Base-by-base conservation (phyloP, 1,140 invertebrate species). In the Asobara japonica region DNA sequence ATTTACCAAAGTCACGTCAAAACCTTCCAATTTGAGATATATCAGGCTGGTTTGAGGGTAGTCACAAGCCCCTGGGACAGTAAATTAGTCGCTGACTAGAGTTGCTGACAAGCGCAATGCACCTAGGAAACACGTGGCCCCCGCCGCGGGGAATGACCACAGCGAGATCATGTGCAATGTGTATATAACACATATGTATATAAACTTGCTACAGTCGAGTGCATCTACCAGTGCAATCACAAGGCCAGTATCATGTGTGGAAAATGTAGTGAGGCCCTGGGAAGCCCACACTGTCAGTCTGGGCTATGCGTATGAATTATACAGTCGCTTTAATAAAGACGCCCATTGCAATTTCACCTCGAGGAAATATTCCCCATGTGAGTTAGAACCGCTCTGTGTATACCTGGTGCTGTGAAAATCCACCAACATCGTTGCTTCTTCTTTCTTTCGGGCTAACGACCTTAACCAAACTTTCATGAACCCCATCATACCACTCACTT, bases 251-350 rank as follows among this genome's bases (percentile, higher is more conserved):
- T 67, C n/a, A n/a, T n/a, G n/a, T n/a, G n/a, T n/a, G n/a, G n/a
- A n/a, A n/a, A n/a, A 67, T 60, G 16, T 36, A 69, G 11, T 65
- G 45, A 3, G 5, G n/a, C 27, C 33, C 16, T 31, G 27, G 56
- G 29, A 33, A n/a, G 62, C 66, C 41, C 30, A 56, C 61, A 66
- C 65, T 72, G 71, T 72, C 71, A 72, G 62, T 25, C 30, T 38
- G 65, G 45, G 64, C n/a, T 67, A 62, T 60, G 65, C 65, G 48
- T 72, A 72, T 72, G 71, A 72, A 72, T 72, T 72, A 72, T 72
- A 72, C 65, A 72, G 65, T 72, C 48, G 71, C 65, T 72, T 72
- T 72, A 72, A 72, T 72, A 68, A 72, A 72, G 71, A 72, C 71
- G 27, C 29, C 60, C 29, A 30, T 18, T 62, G 60, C 29, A 31